Conservation (phyloP, 2,888 invertebrate species). For the Leuctra nigra region DNA sequence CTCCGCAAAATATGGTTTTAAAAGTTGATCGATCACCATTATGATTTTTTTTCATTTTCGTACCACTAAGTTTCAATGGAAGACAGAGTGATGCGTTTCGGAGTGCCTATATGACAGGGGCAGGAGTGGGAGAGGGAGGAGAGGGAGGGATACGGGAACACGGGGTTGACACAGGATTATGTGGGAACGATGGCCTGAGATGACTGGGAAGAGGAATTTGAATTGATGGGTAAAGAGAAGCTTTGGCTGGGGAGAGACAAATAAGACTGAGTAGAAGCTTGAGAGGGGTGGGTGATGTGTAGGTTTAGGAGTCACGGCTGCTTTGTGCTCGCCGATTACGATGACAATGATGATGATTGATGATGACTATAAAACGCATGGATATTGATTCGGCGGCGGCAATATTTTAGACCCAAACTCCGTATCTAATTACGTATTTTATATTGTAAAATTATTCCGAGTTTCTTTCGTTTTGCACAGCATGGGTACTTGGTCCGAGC, state of each 20-base stretch:
- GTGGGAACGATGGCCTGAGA: constrained; percentile 14
- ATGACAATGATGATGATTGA: constrained; percentile 17
- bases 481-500: too few species aligned
- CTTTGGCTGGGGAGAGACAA: constrained; percentile 5
- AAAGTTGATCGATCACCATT: constrained; percentile 2
- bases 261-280: constrained; percentile 3
- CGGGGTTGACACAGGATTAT: constrained; percentile 18
- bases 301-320: constrained; percentile 10
- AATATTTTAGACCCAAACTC: neutral
- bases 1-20: neutral
- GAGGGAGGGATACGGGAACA: constrained; percentile 7
- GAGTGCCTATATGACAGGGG: neutral
- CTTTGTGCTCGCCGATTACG: neutral
- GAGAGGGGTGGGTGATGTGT: neutral
- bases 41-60: neutral
- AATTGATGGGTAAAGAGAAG: constrained; percentile 15
- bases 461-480: neutral
- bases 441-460: neutral
- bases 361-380: neutral
- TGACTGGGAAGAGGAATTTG: constrained; percentile 6
- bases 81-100: neutral
- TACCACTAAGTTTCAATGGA: neutral
- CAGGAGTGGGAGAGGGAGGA: neutral
- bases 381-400: constrained; percentile 3
- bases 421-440: neutral